Evolutionary conservation across 2,113 vertebrate genomes (phyloP), one percentile per base, ranked within the genome.

Genomic region (Telmatochromis sp.): DNA sequence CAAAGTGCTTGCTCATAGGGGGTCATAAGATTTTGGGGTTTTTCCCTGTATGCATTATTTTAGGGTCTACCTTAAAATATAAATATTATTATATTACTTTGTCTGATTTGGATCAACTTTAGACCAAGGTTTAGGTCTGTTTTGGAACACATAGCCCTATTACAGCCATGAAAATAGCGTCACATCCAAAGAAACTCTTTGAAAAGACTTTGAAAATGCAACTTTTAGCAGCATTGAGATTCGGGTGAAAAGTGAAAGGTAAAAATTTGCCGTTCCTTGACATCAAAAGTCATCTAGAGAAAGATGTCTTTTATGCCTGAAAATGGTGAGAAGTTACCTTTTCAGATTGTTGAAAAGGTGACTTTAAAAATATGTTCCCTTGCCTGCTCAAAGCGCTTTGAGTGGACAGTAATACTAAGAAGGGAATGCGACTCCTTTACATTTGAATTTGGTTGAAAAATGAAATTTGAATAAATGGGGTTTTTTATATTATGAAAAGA

Each of bases 21-120:
- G 1, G 9, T 0, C 31, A 63, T 35, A 63, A 0, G n/a, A 54
- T 21, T 54, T 21, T 0, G n/a, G 51, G 26, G 0, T 1, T 35
- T 63, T 63, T 63, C 0, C n/a, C 31, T 63, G 6, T 1, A 63
- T n/a, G 58, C 17, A 63, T 35, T n/a, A n/a, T 63, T 63, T 3
- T 35, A 63, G 58, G 58, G 31, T 37, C 60, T 65, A 65, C 60
- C 19, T 65, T 65, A 37, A 12, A n/a, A 13, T 65, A 65, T 37
- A 37, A n/a, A 23, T 23, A 23, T 23, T 23, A 23, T 23, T 23
- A 23, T 23, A 23, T 23, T 45, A 42, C 68, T 17, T 73, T 26
- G 37, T 73, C 21, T 26, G 12, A 45, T 45, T 45, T 42, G 65
- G 37, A 45, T 15, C 13, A 17, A 73, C 12, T 73, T 73, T 73